Evolutionary conservation across 2,888 invertebrate genomes (phyloP), one percentile per base, ranked within the genome.

Genomic region (Clostera curtula): DNA sequence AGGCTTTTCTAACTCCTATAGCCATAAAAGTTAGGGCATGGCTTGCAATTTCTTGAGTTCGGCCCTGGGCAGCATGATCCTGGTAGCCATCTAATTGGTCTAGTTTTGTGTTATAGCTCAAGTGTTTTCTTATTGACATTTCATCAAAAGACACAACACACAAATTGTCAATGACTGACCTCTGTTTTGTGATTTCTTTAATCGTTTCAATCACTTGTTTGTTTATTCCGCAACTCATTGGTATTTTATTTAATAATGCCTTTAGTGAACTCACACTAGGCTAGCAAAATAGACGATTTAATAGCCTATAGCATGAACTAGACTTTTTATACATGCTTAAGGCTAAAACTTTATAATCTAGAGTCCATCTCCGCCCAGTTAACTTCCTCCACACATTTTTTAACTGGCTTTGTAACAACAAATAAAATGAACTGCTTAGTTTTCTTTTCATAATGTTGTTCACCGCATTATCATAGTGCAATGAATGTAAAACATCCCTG

Each of bases 241-340:
- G 40, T 5, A 47, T 27, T 34, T 19, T 41, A 29, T 43, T 44
- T 8, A 47, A 23, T 17, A 51, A 21, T 19, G 27, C 25, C 4
- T 35, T 44, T 15, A 45, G 24, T 20, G 27, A 33, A 19, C 37
- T 39, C 23, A 25, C 35, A 19, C 32, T 30, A n/a, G 45, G 45
- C 16, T 49, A 31, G 19, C 38, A 21, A 34, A 49, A 46, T 24
- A 52, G 17, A 22, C 45, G 32, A 15, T 47, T 29, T 5, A 49
- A 27, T n/a, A 49, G 19, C 12, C 41, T 32, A 21, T 49, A 49
- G 12, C 48, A 49, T 4, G 41, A 27, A 11, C 36, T 39, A 6
- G 43, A 53, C 12, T 36, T 43, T 40, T 47, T 49, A 21, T 38
- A 49, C n/a, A 47, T 31, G 7, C 25, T 29, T 20, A 31, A 34